These are phyloP conservation scores for Antedon mediterranea DNA, from an alignment of 53 echinoderm and acorn worm genomes.

Conservation along the genomic window DNA sequence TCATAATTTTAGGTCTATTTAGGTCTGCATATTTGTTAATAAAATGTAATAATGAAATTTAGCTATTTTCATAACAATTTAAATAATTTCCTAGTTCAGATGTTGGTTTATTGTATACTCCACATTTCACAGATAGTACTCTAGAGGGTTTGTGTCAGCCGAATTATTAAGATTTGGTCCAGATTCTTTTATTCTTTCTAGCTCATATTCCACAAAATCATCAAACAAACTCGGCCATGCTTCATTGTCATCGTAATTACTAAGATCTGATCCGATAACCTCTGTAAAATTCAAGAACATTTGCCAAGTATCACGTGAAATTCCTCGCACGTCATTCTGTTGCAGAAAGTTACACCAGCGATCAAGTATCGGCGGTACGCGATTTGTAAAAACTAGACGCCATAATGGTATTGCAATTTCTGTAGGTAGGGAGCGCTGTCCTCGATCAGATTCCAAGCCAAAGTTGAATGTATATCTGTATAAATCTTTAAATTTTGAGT, in stretches of 20 bases:
- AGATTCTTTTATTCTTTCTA: slow-evolving; percentile 22
- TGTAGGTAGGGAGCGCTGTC: slow-evolving; percentile 79
- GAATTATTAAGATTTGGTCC: neutral
- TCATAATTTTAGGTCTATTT: no score
- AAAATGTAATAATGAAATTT: neutral
- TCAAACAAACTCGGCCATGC: slow-evolving; percentile 99
- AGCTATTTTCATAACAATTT: neutral
- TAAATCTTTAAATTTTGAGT: slow-evolving; percentile 74
- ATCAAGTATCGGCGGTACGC: slow-evolving; percentile 55
- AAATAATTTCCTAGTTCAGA: neutral
- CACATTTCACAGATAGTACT: neutral
- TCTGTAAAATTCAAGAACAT: slow-evolving; percentile 99
- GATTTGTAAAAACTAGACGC: slow-evolving; percentile 71
- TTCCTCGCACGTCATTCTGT: slow-evolving; percentile 66
- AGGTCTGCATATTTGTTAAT: no score
- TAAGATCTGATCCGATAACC: slow-evolving; percentile 72
- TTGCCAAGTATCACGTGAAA: slow-evolving; percentile 97
- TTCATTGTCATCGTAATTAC: slow-evolving; percentile 92
- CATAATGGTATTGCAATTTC: slow-evolving; percentile 91
- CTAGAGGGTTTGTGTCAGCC: neutral
- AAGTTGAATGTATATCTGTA: slow-evolving; percentile 93
- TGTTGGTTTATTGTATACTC: neutral
- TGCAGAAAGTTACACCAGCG: slow-evolving; percentile 79
- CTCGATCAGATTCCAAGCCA: slow-evolving; percentile 80
- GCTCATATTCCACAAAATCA: slow-evolving; percentile 97